A percentile compares a stretch with the other conserved stretches of the same genome.
These are phyloP conservation scores for Platynereis dumerilii DNA, from an alignment of 2,888 invertebrate genomes.

Conservation along the genomic window DNA sequence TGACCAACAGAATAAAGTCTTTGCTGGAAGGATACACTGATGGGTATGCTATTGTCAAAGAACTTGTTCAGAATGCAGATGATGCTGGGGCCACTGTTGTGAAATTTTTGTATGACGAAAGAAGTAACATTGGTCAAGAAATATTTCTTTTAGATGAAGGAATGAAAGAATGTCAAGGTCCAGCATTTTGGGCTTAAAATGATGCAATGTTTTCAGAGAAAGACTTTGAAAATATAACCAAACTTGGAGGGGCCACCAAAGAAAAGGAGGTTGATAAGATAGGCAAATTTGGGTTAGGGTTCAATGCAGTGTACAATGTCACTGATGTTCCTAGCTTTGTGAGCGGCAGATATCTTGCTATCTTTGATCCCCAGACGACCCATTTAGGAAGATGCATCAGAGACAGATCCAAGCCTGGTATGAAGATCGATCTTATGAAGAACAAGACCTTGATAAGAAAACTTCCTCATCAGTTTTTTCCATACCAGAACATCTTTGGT, in stretches of 20 bases:
- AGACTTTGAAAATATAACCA: constrained; percentile 49
- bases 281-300: constrained; percentile 56
- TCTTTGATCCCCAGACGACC: constrained; percentile 54
- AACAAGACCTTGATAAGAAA: constrained; percentile 39
- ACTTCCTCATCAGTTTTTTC: constrained; percentile 47
- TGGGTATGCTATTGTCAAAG: constrained; percentile 52
- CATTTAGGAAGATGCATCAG: constrained; percentile 42
- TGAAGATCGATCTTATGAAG: constrained; percentile 39
- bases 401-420: constrained; percentile 40
- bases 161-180: constrained; percentile 50
- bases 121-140: constrained; percentile 39
- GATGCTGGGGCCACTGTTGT: constrained; percentile 54
- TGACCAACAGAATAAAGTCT: constrained; percentile 44
- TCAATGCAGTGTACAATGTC: constrained; percentile 58
- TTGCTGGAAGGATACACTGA: constrained; percentile 51
- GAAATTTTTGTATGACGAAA: constrained; percentile 48
- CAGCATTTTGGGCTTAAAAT: constrained; percentile 52
- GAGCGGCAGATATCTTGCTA: constrained; percentile 45
- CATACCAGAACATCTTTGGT: constrained; percentile 46
- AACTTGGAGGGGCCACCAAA: constrained; percentile 51
- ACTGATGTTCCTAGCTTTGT: constrained; percentile 58
- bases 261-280: constrained; percentile 44
- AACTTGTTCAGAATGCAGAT: constrained; percentile 55
- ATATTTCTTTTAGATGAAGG: constrained; percentile 42
- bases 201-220: constrained; percentile 45